Base-by-base conservation (phyloP, 1,140 invertebrate species). In the Habropoda laboriosa region DNA sequence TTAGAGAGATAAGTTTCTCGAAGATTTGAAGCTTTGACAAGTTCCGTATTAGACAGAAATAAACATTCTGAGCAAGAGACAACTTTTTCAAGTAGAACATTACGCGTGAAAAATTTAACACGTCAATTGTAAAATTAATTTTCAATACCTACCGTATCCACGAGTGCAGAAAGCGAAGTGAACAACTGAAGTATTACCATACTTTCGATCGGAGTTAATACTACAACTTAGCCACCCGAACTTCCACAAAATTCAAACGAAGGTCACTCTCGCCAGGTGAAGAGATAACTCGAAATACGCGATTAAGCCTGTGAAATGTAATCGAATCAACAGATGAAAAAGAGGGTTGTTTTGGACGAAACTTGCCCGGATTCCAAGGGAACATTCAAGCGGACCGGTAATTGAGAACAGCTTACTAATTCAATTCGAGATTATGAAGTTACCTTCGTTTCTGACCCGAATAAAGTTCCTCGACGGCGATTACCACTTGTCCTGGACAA, bases 381-480 rank as follows among this genome's bases (percentile, higher is more conserved):
- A n/a, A 61, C 13, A 27, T 51, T 49, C n/a, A 77, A 77, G 45
- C 12, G 63, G 8, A 55, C 40, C n/a, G 10, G 18, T 58, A 61
- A 51, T 53, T 61, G 75, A 21, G 35, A 78, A 60, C 66, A 16
- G n/a, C 27, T 51, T 51, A 30, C 53, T 70, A 77, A 70, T 71
- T n/a, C 42, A 71, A 61, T 61, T n/a, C 38, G 18, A 51, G 45
- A 51, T 71, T 78, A 78, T 42, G 21, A 71, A 71, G 66, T 61
- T 51, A 32, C 35, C n/a, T n/a, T n/a, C 35, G 66, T 40, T 60
- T 49, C 42, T 70, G 38, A 57, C 73, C 51, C n/a, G 75, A 60
- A 78, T 71, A 60, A 71, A 42, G 35, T 68, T 77, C 16, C 42
- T 24, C 30, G 16, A 51, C 32, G 66, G 51, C 18, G 53, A 57